Evolutionary conservation across 2,888 invertebrate species (phyloP), one percentile per base, ranked within the genome.

Genomic region (Andrena haemorrhoa): DNA sequence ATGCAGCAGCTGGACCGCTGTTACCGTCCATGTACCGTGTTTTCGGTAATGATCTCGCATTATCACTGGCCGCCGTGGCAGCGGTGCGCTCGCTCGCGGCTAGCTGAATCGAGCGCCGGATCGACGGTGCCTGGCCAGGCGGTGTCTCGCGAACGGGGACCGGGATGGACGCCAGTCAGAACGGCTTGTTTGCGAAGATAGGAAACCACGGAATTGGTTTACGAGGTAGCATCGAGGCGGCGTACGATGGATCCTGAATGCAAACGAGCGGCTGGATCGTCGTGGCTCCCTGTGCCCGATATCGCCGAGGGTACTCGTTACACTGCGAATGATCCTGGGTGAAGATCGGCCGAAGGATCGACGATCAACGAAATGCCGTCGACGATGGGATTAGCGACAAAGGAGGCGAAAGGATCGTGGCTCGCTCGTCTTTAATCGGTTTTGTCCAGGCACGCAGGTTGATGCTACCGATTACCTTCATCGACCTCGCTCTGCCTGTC

Each of bases 181-280:
- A 89, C 35, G 89, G 89, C 64, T 88, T 89, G 71, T 89, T 89
- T n/a, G 88, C 85, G 79, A 83, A 84, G 69, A 89, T 83, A 51
- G 86, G 85, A 75, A 88, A 88, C 89, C 88, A 88, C 58, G 83
- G 90, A 56, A 88, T 85, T 53, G 84, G 79, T 79, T 86, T 88
- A 65, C 88, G 83, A 60, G 85, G 83, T 82, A 83, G 75, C 89
- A 90, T 90, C 82, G 79, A 69, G 65, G 75, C 81, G 68, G 58
- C 66, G 53, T 66, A 26, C 53, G 70, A 35, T 65, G 5, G 66
- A 75, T 82, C 56, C 61, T 70, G 63, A 29, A 68, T 53, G 63
- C 35, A 8, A 72, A 51, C 58, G 76, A 64, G 7, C 41, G 60
- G 33, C 35, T n/a, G 70, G 20, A 58, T 73, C 26, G 72, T 58